Evolutionary conservation across 1,140 invertebrate genomes (phyloP).

Genomic region (Euwallacea fornicatus): DNA sequence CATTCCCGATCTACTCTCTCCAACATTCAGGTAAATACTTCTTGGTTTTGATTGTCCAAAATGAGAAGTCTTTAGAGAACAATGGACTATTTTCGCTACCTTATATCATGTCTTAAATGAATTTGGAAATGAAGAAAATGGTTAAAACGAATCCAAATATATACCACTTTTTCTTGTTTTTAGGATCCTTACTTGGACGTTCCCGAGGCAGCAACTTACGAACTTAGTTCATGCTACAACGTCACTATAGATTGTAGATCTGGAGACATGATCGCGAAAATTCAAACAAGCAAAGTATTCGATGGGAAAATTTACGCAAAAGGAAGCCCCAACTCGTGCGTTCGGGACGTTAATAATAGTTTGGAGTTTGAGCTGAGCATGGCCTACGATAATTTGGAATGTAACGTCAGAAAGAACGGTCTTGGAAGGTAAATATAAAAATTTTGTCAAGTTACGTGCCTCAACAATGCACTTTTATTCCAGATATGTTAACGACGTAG

Average conservation of each 20-base stretch:
- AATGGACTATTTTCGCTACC: no score
- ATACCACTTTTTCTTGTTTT: constrained; percentile 35
- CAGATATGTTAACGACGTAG: constrained; percentile 80
- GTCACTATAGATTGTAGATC: constrained; percentile 89
- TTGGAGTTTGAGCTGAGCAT: constrained; percentile 86
- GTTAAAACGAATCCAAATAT: no score
- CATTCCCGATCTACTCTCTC: constrained; percentile 85
- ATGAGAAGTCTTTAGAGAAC: not conserved
- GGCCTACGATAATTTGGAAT: constrained; percentile 90
- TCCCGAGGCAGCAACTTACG: constrained; percentile 86
- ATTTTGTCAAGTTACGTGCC: not conserved
- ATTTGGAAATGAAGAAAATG: no score
- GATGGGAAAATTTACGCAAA: constrained; percentile 94
- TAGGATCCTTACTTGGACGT: constrained; percentile 88
- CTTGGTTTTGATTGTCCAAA: not conserved
- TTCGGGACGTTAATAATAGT: constrained; percentile 80
- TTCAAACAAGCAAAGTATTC: constrained; percentile 89
- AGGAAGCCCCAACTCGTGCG: constrained; percentile 88
- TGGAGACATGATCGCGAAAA: constrained; percentile 89
- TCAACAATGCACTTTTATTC: not conserved
- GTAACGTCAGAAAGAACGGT: constrained; percentile 83
- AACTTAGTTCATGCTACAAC: constrained; percentile 92
- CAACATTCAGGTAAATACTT: constrained; percentile 75
- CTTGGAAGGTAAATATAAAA: constrained; percentile 61
- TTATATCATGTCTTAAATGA: no score